phyloP scores from a whole-genome alignment of 2,888 invertebrate species.

The Harpalus rubripes region DNA sequence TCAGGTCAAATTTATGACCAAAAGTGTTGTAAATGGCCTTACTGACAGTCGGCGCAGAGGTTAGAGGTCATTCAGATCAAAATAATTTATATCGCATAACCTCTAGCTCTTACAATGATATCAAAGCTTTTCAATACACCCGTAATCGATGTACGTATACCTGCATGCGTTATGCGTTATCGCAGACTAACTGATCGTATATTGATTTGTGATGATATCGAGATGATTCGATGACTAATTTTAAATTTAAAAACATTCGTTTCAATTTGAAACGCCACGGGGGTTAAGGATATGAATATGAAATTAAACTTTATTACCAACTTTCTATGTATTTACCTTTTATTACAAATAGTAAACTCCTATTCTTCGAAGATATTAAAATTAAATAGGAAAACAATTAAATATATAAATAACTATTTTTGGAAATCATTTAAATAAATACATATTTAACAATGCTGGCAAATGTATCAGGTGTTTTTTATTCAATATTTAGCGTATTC shows the following conservation, averaged over 20 bases:
- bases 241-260: slow-evolving; percentile 44
- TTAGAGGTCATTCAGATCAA: slow-evolving; percentile 43
- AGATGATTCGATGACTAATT: slow-evolving; percentile 34
- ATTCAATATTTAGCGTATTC: too few relatives aligned
- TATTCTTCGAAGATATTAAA: background rate
- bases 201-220: slow-evolving; percentile 47
- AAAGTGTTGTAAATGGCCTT: slow-evolving; percentile 41
- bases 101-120: slow-evolving; percentile 26
- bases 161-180: slow-evolving; percentile 34
- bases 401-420: too few relatives aligned
- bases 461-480: too few relatives aligned
- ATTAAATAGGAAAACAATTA: too few relatives aligned
- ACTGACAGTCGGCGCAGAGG: slow-evolving; percentile 35
- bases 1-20: slow-evolving; percentile 42
- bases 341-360: background rate
- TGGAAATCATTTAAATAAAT: too few relatives aligned
- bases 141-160: slow-evolving; percentile 57
- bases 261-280: slow-evolving; percentile 36
- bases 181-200: slow-evolving; percentile 16
- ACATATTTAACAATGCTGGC: too few relatives aligned
- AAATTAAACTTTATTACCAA: slow-evolving; percentile 8
- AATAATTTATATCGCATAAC: slow-evolving; percentile 46
- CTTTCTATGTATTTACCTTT: background rate
- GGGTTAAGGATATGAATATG: slow-evolving; percentile 18
- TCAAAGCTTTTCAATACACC: slow-evolving; percentile 31